Conservation (phyloP, 2,888 invertebrate species). For the Nymphalis polychloros region DNA sequence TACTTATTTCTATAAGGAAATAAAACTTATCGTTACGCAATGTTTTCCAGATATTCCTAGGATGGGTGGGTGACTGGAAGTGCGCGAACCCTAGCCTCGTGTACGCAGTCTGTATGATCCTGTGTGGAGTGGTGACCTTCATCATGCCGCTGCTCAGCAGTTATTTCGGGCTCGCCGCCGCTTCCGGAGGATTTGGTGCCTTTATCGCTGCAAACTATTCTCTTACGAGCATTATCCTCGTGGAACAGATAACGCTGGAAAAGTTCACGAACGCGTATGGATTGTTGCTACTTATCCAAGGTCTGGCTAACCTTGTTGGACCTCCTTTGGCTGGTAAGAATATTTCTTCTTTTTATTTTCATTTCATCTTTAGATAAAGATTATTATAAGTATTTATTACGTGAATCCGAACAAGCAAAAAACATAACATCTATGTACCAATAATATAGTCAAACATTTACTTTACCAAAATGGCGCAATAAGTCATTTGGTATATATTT, state of each 20-base stretch:
- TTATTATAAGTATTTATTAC: too few species aligned
- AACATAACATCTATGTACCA: too few species aligned
- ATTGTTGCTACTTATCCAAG: slow-evolving; percentile 92
- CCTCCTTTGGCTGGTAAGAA: slow-evolving; percentile 92
- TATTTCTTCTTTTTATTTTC: background rate
- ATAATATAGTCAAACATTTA: too few species aligned
- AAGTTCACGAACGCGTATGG: slow-evolving; percentile 96
- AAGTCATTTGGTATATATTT: too few species aligned
- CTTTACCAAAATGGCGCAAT: too few species aligned
- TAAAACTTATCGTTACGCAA: too few species aligned
- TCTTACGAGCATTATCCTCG: slow-evolving; percentile 93
- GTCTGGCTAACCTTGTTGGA: slow-evolving; percentile 93
- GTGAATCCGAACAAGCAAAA: too few species aligned
- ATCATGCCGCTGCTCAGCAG: slow-evolving; percentile 83
- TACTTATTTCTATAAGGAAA: too few species aligned
- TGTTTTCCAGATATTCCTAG: slow-evolving; percentile 85
- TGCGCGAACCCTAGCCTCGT: slow-evolving; percentile 89
- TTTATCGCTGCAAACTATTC: slow-evolving; percentile 96
- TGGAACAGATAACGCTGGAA: slow-evolving; percentile 94
- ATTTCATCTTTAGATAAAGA: too few species aligned
- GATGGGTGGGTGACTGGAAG: slow-evolving; percentile 92
- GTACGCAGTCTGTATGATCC: slow-evolving; percentile 90
- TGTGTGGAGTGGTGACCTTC: slow-evolving; percentile 85
- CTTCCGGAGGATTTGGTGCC: slow-evolving; percentile 92
- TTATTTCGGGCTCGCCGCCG: slow-evolving; percentile 83